Evolutionary conservation across 2,888 invertebrate genomes (phyloP).

Genomic region (Agapostemon virescens): DNA sequence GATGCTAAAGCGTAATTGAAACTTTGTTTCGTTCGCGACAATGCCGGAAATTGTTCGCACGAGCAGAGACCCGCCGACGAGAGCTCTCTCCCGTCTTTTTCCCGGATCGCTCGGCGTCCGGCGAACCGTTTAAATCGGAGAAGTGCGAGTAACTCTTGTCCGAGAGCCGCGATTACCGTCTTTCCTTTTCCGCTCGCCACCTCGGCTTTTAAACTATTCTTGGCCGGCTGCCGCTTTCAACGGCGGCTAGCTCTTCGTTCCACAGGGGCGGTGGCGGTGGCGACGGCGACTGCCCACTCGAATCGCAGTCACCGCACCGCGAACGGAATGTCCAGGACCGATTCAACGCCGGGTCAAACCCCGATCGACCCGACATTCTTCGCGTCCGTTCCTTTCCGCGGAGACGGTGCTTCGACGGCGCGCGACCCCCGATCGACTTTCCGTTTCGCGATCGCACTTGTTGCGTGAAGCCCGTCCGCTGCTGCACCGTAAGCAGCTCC

Average conservation of each 20-base stretch:
- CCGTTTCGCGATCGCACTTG: constrained; percentile 26
- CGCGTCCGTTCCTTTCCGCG: neutral
- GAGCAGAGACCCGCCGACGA: constrained; percentile 51
- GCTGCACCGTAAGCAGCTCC: constrained; percentile 8
- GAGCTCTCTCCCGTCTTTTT: constrained; percentile 48
- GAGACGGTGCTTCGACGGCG: neutral
- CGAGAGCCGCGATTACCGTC: constrained; percentile 16
- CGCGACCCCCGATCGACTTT: constrained; percentile 13
- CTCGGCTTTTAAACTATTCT: constrained; percentile 11
- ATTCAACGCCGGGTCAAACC: constrained; percentile 6
- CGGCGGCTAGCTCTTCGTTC: neutral
- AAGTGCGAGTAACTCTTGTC: constrained; percentile 36
- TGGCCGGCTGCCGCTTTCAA: constrained; percentile 1
- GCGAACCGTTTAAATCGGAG: constrained; percentile 52
- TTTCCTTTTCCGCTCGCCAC: constrained; percentile 12
- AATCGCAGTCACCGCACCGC: neutral
- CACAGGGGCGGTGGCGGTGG: no score
- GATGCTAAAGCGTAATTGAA: constrained; percentile 66
- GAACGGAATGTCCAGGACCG: constrained; percentile 11
- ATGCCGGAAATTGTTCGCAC: constrained; percentile 58
- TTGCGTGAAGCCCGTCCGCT: constrained; percentile 17
- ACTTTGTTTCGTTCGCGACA: constrained; percentile 63
- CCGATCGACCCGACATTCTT: neutral
- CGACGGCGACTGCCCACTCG: neutral
- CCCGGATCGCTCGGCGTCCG: constrained; percentile 54